Evolutionary conservation across 2,113 vertebrate species (phyloP).

Genomic region (Paramormyrops kingsleyae): DNA sequence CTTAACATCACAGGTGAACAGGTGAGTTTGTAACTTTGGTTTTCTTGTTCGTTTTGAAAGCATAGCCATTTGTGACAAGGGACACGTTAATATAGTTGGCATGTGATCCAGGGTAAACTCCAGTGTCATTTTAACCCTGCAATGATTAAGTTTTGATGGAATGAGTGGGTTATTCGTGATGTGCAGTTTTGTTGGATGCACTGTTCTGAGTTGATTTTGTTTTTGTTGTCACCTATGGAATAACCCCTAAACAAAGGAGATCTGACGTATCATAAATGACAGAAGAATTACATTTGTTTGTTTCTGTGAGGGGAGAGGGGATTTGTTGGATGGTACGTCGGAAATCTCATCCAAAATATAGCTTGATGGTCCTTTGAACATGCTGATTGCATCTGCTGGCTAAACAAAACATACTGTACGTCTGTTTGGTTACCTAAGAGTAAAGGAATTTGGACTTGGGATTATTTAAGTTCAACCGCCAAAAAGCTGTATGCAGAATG

Average conservation of each 20-base stretch:
- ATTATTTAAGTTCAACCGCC: not conserved
- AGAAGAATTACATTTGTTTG: conserved; percentile 38
- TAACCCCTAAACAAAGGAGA: not conserved
- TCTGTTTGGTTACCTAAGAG: conserved; percentile 30
- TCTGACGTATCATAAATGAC: not conserved
- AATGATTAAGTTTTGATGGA: not conserved
- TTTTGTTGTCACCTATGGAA: not conserved
- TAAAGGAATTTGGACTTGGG: not conserved
- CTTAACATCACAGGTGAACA: conserved; percentile 82
- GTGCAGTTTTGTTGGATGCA: not conserved
- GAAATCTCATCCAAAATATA: not conserved
- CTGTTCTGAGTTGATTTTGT: not conserved
- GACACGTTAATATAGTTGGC: not conserved
- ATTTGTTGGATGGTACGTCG: not conserved
- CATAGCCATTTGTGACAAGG: not conserved
- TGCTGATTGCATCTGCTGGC: conserved; percentile 41
- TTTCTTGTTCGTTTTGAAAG: not conserved
- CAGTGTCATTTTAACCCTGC: not conserved
- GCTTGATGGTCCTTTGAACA: conserved; percentile 27
- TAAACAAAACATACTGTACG: conserved; percentile 38
- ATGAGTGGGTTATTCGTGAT: not conserved
- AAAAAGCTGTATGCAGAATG: not conserved
- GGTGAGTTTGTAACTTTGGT: conserved; percentile 53
- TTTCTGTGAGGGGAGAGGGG: conserved; percentile 21
- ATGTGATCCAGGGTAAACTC: not conserved